These are phyloP conservation scores for Brachycybe producta DNA, from an alignment of 2,888 invertebrate genomes.

Conservation along the genomic window DNA sequence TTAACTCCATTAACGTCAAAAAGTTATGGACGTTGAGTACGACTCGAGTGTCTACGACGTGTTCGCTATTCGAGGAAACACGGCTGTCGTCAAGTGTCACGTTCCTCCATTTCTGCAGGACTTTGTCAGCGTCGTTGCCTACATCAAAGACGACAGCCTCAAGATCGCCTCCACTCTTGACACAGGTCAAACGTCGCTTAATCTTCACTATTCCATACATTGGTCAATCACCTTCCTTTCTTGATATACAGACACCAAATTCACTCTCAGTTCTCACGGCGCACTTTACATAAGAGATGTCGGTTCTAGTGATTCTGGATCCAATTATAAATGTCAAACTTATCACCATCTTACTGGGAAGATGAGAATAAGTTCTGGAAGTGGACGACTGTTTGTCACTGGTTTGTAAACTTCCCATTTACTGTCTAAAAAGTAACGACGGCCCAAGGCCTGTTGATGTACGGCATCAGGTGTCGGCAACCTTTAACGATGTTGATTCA, in stretches of 20 bases:
- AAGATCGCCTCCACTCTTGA: constrained; percentile 7
- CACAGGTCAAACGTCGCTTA: too few relatives aligned
- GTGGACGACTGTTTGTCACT: constrained; percentile 12
- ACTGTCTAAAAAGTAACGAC: too few relatives aligned
- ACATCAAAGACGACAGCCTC: constrained; percentile 13
- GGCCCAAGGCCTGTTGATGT: too few relatives aligned
- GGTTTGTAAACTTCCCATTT: too few relatives aligned
- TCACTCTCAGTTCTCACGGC: neutral
- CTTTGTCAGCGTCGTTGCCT: constrained; percentile 9
- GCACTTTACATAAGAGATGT: constrained; percentile 12
- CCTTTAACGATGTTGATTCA: too few relatives aligned
- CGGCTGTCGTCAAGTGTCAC: constrained; percentile 13
- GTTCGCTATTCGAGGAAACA: constrained; percentile 13
- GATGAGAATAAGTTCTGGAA: constrained; percentile 5
- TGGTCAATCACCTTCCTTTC: too few relatives aligned
- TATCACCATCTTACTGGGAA: constrained; percentile 12
- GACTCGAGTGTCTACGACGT: constrained; percentile 13
- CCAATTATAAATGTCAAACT: constrained; percentile 14
- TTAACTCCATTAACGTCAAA: too few relatives aligned
- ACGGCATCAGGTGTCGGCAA: too few relatives aligned
- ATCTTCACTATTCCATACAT: too few relatives aligned
- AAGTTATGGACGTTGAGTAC: constrained; percentile 16
- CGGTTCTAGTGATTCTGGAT: constrained; percentile 7
- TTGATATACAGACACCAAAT: constrained; percentile 16
- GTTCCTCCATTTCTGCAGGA: constrained; percentile 8